Evolutionary conservation across 2,888 invertebrate species (phyloP).

Genomic region (Ecliptopera silaceata): DNA sequence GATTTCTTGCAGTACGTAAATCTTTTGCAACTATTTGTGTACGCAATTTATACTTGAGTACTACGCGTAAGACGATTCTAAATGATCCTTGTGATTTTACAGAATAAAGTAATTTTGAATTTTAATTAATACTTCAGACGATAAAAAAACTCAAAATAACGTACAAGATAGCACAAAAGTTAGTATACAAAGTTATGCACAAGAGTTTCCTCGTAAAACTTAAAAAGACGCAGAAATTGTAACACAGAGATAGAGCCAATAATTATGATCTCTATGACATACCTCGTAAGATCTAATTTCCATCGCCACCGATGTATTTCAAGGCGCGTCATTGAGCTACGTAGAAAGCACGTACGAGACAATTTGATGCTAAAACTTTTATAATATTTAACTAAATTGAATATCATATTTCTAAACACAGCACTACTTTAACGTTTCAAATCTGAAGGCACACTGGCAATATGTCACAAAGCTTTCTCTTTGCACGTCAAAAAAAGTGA

Average conservation of each 20-base stretch:
- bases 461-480: constrained; percentile 67
- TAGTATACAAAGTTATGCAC: too few relatives aligned
- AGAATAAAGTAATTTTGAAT: too few relatives aligned
- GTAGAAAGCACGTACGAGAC: constrained; percentile 38
- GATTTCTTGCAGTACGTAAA: background rate
- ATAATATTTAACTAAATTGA: constrained; percentile 40
- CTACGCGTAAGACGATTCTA: too few relatives aligned
- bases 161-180: too few relatives aligned
- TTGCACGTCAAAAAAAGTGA: constrained; percentile 72
- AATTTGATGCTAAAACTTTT: background rate
- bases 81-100: too few relatives aligned
- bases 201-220: too few relatives aligned
- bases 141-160: too few relatives aligned
- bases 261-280: constrained; percentile 36
- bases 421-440: constrained; percentile 69
- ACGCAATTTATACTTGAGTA: too few relatives aligned
- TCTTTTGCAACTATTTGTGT: too few relatives aligned
- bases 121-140: too few relatives aligned
- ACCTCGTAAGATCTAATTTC: constrained; percentile 42
- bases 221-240: too few relatives aligned
- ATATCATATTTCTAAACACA: constrained; percentile 47
- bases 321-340: constrained; percentile 42
- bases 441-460: constrained; percentile 63
- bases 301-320: constrained; percentile 62
- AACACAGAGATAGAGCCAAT: too few relatives aligned